Base-by-base conservation (phyloP, 1,140 invertebrate genomes). In the Drosophila insularis region DNA sequence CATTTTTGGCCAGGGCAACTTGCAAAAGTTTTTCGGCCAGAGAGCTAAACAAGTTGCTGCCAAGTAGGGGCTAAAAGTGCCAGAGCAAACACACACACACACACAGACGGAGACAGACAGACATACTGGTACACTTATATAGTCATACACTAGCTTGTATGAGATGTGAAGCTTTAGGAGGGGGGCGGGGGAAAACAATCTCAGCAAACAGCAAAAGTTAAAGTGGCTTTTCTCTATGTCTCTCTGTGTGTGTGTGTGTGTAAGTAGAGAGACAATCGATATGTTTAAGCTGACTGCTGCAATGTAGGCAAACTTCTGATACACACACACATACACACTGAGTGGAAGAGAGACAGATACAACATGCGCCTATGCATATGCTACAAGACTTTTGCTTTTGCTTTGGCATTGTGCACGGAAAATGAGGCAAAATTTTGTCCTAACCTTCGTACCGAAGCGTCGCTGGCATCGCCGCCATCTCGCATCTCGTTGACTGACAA, bases 261-360 rank as follows among this genome's bases (percentile, higher is more conserved):
- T 66, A 21, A 43, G 46, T 55, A 35, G 62, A 66, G 61, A 10
- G 17, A 50, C 43, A 86, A 86, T 86, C 81, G 78, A 86, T 86
- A 86, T 86, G 71, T 79, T 81, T 86, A 86, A 87, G 75, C 79
- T 79, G 74, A 43, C 72, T 76, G 53, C 70, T 86, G 81, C 81
- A 87, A 73, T 79, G 68, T 87, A 86, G 71, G 75, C 79, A 74
- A 87, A 86, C 82, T 87, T 86, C 82, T 77, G 79, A 87, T 72
- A 87, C 56, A 78, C 59, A 78, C 55, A 72, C 63, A 64, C 27
- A 23, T 40, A 53, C 37, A 68, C 56, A 80, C 31, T 50, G 13
- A 35, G 10, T 56, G 8, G 32, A 27, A 63, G 39, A 73, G 13
- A 35, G 35, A 65, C 37, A 61, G 11, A 37, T 11, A 37, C 11